Percentiles rank a stretch among this genome's conserved stretches.
phyloP scores from a whole-genome alignment of 2,797 vertebrate genomes.

The Nyctalus aviator region DNA sequence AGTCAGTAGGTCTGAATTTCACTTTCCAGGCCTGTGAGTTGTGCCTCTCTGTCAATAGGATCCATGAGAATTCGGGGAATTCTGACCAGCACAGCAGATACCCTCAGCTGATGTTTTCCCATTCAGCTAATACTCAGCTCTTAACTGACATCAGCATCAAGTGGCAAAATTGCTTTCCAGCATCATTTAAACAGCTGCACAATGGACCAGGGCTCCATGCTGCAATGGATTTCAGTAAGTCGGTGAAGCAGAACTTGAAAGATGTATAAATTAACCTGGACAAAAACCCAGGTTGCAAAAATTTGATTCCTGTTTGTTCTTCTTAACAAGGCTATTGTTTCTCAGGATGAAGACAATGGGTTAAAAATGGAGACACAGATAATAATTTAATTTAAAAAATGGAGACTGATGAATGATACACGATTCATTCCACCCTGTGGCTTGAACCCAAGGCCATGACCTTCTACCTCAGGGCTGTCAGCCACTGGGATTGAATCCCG shows the following conservation, averaged over 20 bases:
- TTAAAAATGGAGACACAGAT: not conserved
- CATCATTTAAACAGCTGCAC: slow-evolving; percentile 81
- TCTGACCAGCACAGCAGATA: slow-evolving; percentile 69
- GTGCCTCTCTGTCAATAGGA: slow-evolving; percentile 69
- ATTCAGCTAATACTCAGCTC: slow-evolving; percentile 77
- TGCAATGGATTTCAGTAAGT: slow-evolving; percentile 76
- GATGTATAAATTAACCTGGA: slow-evolving; percentile 79
- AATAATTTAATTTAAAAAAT: not conserved
- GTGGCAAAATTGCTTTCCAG: slow-evolving; percentile 79
- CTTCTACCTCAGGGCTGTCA: slow-evolving; percentile 63
- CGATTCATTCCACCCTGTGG: slow-evolving; percentile 1
- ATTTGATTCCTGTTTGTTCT: slow-evolving; percentile 61
- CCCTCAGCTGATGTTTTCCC: slow-evolving; percentile 67
- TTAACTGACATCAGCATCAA: slow-evolving; percentile 80
- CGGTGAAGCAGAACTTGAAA: slow-evolving; percentile 74
- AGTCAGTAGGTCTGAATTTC: slow-evolving; percentile 82
- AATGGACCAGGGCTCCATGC: slow-evolving; percentile 77
- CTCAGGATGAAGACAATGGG: not conserved
- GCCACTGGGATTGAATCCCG: slow-evolving; percentile 47
- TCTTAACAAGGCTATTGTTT: slow-evolving; percentile 39
- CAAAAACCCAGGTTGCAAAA: slow-evolving; percentile 71
- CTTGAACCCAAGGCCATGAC: slow-evolving; percentile 55
- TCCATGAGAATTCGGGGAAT: slow-evolving; percentile 62
- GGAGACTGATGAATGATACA: slow-evolving; percentile 13
- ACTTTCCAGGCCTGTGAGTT: slow-evolving; percentile 63